phyloP scores from a whole-genome alignment of 2,888 invertebrate genomes.

The Hypselothyrea guttata region DNA sequence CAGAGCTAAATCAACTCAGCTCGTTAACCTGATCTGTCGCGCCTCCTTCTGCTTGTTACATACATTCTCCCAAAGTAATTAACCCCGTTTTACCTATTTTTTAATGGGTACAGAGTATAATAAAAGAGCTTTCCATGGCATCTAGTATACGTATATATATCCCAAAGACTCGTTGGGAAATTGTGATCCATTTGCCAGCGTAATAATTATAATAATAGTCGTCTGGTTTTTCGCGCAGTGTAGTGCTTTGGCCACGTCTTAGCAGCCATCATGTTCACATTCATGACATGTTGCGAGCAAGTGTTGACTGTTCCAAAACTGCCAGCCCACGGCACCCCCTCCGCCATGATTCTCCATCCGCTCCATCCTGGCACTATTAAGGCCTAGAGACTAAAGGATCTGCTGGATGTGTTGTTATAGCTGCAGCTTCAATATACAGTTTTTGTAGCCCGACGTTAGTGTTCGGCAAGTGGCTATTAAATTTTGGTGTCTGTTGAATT shows the following conservation, averaged over 20 bases:
- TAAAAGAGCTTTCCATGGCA: no score
- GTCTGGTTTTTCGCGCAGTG: constrained; percentile 18
- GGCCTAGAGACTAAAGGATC: constrained; percentile 16
- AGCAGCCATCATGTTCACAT: constrained; percentile 44
- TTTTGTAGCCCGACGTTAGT: constrained; percentile 22
- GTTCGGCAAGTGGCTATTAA: constrained; percentile 61
- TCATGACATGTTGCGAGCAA: constrained; percentile 63
- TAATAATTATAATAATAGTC: no score
- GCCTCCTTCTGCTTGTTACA: no score
- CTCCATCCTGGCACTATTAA: constrained; percentile 18
- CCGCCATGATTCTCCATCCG: neutral
- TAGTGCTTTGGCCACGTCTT: constrained; percentile 28
- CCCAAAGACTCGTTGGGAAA: no score
- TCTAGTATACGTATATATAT: no score
- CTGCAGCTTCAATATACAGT: neutral
- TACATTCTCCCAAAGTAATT: no score
- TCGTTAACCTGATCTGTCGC: no score
- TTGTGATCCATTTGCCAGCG: no score
- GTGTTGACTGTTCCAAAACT: constrained; percentile 44
- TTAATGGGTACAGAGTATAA: no score
- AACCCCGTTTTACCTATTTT: no score
- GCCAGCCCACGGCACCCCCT: neutral
- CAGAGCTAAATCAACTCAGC: no score
- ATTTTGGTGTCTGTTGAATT: constrained; percentile 52
- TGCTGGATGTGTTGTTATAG: constrained; percentile 8